phyloP scores from a whole-genome alignment of 2,888 invertebrate genomes.

The Hyalella azteca region DNA sequence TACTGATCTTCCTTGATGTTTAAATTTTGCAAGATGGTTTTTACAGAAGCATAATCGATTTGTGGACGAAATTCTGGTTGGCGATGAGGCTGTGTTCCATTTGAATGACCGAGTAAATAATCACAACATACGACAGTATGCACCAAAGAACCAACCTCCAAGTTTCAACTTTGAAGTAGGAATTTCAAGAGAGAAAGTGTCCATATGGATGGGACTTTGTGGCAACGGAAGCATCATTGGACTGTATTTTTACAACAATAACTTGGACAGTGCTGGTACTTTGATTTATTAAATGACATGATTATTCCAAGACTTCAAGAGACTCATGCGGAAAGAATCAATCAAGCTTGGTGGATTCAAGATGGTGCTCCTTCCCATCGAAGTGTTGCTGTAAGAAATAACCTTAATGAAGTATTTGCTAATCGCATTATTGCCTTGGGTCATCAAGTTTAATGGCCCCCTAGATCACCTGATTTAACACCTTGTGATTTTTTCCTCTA shows the following conservation, averaged over 20 bases:
- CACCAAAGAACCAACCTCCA: neutral
- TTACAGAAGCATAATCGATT: neutral
- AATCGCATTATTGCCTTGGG: neutral
- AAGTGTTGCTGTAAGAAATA: neutral
- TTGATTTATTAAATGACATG: neutral
- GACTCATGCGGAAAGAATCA: neutral
- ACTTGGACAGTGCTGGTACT: neutral
- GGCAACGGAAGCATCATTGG: neutral
- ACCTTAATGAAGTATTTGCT: neutral
- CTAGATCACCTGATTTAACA: neutral
- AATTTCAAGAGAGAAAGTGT: neutral
- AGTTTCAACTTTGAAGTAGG: neutral
- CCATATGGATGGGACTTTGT: neutral
- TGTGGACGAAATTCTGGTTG: neutral
- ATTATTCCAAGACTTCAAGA: neutral
- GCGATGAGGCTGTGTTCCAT: slow-evolving; percentile 2
- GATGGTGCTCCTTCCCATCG: neutral
- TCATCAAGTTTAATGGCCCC: neutral
- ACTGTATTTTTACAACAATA: neutral
- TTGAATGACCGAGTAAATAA: neutral
- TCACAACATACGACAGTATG: neutral
- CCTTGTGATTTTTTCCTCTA: neutral
- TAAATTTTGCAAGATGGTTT: neutral
- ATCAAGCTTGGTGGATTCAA: neutral
- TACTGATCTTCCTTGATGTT: neutral